phyloP scores from a whole-genome alignment of 2,888 invertebrate genomes.

The Ellobium chinense region DNA sequence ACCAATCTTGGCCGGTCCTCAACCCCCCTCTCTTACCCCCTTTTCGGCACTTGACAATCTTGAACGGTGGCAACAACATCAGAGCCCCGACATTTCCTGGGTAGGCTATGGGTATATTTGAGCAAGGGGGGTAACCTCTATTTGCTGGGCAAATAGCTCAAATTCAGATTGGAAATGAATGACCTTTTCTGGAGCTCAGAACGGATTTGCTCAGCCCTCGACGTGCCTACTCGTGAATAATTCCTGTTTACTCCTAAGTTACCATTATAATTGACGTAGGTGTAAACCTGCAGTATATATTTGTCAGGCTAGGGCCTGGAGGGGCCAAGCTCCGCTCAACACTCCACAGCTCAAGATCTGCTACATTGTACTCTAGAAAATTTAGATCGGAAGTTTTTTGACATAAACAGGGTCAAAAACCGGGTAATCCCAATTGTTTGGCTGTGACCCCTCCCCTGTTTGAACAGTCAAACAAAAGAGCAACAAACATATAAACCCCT shows the following conservation, averaged over 20 bases:
- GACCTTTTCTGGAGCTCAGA: background rate
- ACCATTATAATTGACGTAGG: background rate
- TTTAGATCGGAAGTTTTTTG: too few species aligned
- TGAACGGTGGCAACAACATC: background rate
- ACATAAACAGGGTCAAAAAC: too few species aligned
- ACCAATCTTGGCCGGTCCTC: too few species aligned
- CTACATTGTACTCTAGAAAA: too few species aligned
- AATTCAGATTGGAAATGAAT: slow-evolving; percentile 27
- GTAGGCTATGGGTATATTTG: slow-evolving; percentile 17
- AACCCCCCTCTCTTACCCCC: too few species aligned
- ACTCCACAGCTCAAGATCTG: too few species aligned
- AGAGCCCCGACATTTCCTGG: background rate
- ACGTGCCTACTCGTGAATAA: slow-evolving; percentile 26
- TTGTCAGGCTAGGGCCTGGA: background rate
- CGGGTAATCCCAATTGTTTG: too few species aligned
- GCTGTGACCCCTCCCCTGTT: too few species aligned
- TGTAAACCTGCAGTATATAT: background rate
- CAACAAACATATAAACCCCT: too few species aligned
- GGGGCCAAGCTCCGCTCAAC: too few species aligned
- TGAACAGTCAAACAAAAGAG: too few species aligned
- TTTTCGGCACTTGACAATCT: too few species aligned
- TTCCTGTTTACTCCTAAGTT: slow-evolving; percentile 21
- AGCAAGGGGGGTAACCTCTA: slow-evolving; percentile 25
- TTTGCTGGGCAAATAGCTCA: slow-evolving; percentile 26
- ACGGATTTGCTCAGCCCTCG: slow-evolving; percentile 7